Percentiles rank a stretch among this genome's conserved stretches.
phyloP scores from a whole-genome alignment of 2,113 vertebrate genomes.

The Chelonoidis abingdonii region DNA sequence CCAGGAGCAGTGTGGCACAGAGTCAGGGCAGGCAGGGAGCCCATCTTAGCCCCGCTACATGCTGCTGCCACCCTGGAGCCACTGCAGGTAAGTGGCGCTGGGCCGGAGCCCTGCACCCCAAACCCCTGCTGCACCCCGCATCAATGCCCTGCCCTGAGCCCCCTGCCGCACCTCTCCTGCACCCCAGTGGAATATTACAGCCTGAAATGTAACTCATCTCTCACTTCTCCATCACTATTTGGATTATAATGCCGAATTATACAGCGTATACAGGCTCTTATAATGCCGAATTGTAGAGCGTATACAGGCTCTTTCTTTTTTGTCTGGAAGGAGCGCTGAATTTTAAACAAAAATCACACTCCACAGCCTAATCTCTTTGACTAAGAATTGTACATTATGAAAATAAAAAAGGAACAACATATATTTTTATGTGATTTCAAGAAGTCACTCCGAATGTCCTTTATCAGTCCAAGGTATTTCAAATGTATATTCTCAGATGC shows the following conservation, averaged over 20 bases:
- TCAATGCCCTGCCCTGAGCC: too few species aligned
- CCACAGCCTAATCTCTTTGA: not conserved
- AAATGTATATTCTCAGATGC: slow-evolving; percentile 35
- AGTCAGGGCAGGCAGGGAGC: too few species aligned
- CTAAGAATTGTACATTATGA: not conserved
- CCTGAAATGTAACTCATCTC: not conserved
- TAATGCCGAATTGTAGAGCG: not conserved
- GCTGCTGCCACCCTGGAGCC: too few species aligned
- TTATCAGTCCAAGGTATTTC: slow-evolving; percentile 6
- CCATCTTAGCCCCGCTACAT: too few species aligned
- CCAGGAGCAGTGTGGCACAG: too few species aligned
- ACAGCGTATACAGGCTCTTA: not conserved
- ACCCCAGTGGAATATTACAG: not conserved
- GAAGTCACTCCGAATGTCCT: slow-evolving; percentile 25
- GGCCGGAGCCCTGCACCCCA: too few species aligned
- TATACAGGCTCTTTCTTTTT: not conserved
- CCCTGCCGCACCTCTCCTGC: too few species aligned
- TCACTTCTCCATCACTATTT: not conserved
- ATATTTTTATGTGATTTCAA: not conserved
- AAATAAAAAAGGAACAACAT: slow-evolving; percentile 31
- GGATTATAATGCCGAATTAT: not conserved
- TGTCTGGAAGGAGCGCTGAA: not conserved
- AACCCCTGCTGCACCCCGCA: too few species aligned
- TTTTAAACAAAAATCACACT: not conserved
- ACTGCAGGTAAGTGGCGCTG: too few species aligned